Conservation (phyloP, 2,113 vertebrate species). For the Peromyscus leucopus region DNA sequence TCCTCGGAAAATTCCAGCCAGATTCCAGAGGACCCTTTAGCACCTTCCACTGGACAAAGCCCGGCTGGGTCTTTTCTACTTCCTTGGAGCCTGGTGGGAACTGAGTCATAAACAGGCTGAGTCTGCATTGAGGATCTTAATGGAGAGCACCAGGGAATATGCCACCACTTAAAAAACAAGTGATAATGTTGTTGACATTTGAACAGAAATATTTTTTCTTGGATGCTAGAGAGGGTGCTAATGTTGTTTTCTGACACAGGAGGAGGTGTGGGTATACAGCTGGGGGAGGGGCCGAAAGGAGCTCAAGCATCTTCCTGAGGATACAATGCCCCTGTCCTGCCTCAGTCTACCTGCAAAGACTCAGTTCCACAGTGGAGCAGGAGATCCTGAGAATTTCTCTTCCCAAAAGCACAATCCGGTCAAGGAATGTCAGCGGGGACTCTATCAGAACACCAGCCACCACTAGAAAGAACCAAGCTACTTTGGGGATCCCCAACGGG, state of each 20-base stretch:
- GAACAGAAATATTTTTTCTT: conserved; percentile 80
- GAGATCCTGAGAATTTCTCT: neutral
- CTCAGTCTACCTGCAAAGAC: neutral
- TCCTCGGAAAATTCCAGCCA: neutral
- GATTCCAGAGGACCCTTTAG: neutral
- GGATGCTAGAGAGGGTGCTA: conserved; percentile 49
- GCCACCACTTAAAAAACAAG: conserved; percentile 76
- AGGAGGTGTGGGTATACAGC: conserved; percentile 52
- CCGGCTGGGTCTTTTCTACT: neutral
- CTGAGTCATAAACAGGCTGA: neutral
- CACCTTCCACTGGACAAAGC: neutral
- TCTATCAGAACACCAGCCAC: neutral
- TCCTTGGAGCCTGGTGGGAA: conserved; percentile 5
- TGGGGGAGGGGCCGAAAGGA: conserved; percentile 1
- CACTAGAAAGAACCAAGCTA: neutral
- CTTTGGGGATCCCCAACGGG: neutral
- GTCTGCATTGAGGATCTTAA: conserved; percentile 38
- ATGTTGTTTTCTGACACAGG: conserved; percentile 77
- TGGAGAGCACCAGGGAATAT: conserved; percentile 70
- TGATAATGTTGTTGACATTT: conserved; percentile 80
- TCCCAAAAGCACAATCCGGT: conserved; percentile 15
- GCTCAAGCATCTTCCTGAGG: neutral
- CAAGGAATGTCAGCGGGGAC: neutral
- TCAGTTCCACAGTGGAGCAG: neutral
- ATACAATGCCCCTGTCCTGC: neutral